Evolutionary conservation across 2,888 invertebrate genomes (phyloP).

Genomic region (Mythimna albipuncta): DNA sequence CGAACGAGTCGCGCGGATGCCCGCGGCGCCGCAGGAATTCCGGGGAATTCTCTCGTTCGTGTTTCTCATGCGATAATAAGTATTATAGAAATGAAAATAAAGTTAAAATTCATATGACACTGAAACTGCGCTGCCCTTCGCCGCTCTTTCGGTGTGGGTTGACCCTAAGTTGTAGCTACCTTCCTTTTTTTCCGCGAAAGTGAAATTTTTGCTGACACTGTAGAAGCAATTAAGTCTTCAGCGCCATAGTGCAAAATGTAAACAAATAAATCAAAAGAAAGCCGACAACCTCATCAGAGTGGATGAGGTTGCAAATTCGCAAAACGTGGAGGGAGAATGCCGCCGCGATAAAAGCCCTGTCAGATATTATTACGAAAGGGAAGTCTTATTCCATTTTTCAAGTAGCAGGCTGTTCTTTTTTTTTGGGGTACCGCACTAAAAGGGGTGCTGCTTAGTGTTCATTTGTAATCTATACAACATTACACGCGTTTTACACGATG

Average conservation of each 20-base stretch:
- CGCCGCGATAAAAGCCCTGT: slow-evolving; percentile 24
- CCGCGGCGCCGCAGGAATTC: no score
- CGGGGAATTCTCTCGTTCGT: no score
- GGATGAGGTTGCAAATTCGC: slow-evolving; percentile 45
- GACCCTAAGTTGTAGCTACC: no score
- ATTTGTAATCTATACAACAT: neutral
- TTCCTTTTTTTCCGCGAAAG: no score
- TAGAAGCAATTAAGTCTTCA: neutral
- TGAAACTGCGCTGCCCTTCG: no score
- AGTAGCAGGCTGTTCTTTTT: slow-evolving; percentile 10
- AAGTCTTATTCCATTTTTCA: slow-evolving; percentile 32
- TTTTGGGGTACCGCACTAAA: slow-evolving; percentile 3
- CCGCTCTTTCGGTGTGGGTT: no score
- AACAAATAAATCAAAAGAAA: slow-evolving; percentile 22
- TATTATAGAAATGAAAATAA: no score
- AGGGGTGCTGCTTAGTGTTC: neutral
- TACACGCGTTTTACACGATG: no score
- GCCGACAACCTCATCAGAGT: slow-evolving; percentile 32
- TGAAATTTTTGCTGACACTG: no score
- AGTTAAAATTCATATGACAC: no score
- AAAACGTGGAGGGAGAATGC: slow-evolving; percentile 31
- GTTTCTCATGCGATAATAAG: no score
- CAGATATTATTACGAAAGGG: slow-evolving; percentile 22
- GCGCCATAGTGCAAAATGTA: slow-evolving; percentile 1
- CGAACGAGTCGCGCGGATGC: no score